Evolutionary conservation across 2,113 vertebrate genomes (phyloP).

Genomic region (Cichladusa arquata): DNA sequence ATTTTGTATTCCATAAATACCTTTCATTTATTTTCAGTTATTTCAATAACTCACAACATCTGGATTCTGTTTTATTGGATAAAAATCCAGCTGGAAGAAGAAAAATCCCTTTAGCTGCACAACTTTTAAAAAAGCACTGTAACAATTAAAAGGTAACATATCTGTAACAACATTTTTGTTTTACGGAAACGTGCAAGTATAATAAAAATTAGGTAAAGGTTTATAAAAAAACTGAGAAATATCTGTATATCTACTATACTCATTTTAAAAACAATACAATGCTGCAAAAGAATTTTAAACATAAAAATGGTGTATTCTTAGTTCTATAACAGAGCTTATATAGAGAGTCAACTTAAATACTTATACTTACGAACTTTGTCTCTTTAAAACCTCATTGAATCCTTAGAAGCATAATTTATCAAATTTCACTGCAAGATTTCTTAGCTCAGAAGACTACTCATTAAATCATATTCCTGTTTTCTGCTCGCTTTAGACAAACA

Average conservation of each 20-base stretch:
- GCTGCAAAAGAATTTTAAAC: not conserved
- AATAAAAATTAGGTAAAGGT: not conserved
- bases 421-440: slow-evolving; percentile 39
- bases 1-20: not conserved
- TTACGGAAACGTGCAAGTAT: not conserved
- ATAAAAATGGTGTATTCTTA: not conserved
- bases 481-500: slow-evolving; percentile 49
- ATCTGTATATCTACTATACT: not conserved
- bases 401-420: slow-evolving; percentile 54
- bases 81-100: not conserved
- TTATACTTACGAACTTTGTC: slow-evolving; percentile 56
- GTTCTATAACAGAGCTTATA: slow-evolving; percentile 1
- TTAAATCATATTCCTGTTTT: slow-evolving; percentile 34
- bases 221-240: not conserved
- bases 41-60: not conserved
- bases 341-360: slow-evolving; percentile 48
- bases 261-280: not conserved
- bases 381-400: slow-evolving; percentile 56
- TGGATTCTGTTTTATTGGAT: not conserved
- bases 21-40: not conserved
- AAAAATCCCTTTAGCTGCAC: not conserved
- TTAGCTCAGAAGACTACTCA: slow-evolving; percentile 13
- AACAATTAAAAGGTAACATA: not conserved
- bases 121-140: not conserved
- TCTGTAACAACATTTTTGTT: not conserved